Conservation (phyloP, 2,113 vertebrate species). For the Engraulis encrasicolus region DNA sequence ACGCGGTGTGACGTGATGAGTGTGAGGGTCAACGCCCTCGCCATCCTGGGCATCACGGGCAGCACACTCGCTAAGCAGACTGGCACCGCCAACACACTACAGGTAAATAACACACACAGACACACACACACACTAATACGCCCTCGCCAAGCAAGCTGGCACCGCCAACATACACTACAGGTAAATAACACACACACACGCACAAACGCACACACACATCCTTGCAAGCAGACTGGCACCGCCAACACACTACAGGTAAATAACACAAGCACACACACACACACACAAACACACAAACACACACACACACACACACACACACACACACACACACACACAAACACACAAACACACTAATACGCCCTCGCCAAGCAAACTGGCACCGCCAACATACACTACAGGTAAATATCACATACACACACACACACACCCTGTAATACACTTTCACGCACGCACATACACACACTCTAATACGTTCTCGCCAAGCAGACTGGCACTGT, state of each 20-base stretch:
- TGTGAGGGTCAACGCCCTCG: constrained; percentile 87
- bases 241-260: neutral
- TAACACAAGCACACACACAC: neutral
- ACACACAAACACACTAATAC: neutral
- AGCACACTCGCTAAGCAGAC: constrained; percentile 87
- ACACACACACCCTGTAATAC: no score
- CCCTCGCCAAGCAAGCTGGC: no score
- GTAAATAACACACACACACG: neutral
- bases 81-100: constrained; percentile 82
- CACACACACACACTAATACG: neutral
- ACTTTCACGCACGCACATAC: neutral
- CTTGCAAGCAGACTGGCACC: neutral
- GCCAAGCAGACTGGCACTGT: no score
- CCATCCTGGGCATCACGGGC: constrained; percentile 93
- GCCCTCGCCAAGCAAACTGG: no score
- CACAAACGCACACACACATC: neutral
- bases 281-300: neutral
- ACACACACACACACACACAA: no score
- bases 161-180: no score
- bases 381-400: no score
- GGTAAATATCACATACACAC: neutral
- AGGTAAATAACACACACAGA: constrained; percentile 76
- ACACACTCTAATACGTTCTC: no score
- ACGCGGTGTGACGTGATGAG: constrained; percentile 79
- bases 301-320: no score